phyloP scores from a whole-genome alignment of 2,888 invertebrate genomes.

The Andrena praecox region DNA sequence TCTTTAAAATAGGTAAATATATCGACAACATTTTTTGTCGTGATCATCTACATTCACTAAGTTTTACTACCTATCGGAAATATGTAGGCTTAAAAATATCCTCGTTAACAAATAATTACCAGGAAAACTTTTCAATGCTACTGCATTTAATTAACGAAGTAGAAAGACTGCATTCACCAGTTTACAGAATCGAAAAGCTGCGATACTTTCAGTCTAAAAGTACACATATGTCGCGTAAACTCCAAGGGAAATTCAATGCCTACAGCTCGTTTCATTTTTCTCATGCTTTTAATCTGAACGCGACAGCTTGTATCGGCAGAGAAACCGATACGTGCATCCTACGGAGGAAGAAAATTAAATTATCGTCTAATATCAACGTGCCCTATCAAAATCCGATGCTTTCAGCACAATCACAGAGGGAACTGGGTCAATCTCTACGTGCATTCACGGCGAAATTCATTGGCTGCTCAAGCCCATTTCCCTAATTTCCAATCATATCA shows the following conservation, averaged over 20 bases:
- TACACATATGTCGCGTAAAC: background rate
- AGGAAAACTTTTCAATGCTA: no score
- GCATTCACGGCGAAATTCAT: background rate
- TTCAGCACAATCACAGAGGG: constrained; percentile 9
- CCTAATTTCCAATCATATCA: background rate
- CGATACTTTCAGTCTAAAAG: background rate
- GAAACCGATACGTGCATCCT: background rate
- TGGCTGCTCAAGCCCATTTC: background rate
- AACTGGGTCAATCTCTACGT: constrained; percentile 26
- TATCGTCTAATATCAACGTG: constrained; percentile 34
- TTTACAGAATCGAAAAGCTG: background rate
- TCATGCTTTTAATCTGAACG: background rate
- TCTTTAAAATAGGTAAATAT: no score
- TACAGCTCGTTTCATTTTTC: background rate
- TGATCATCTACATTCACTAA: no score
- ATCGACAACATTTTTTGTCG: no score
- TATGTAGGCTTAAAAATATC: no score
- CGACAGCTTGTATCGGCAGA: constrained; percentile 22
- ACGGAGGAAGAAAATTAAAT: constrained; percentile 38
- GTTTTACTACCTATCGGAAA: no score
- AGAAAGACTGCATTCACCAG: no score
- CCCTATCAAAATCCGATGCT: constrained; percentile 46
- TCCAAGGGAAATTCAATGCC: background rate
- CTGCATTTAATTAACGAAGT: no score
- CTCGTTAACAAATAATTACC: no score